A percentile compares a stretch with the other conserved stretches of the same genome.
Conservation (phyloP, 2,797 vertebrate species). For the Salmo trutta region DNA sequence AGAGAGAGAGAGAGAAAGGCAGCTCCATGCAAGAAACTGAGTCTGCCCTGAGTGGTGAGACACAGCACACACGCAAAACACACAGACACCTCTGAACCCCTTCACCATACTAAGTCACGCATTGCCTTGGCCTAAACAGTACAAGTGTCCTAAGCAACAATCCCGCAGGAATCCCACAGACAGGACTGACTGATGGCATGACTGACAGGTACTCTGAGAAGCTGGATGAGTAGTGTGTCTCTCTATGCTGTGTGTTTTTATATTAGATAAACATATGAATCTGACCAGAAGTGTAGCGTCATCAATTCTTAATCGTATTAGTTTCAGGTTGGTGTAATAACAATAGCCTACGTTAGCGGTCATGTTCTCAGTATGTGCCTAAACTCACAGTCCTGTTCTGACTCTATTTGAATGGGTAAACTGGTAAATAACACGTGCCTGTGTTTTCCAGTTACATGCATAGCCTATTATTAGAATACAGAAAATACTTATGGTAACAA, state of each 20-base stretch:
- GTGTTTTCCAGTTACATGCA: no score
- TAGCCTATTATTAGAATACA: neutral
- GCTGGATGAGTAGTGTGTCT: neutral
- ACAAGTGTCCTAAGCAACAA: neutral
- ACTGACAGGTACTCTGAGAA: neutral
- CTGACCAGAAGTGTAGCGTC: conserved; percentile 37
- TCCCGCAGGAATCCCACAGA: neutral
- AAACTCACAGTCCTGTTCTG: no score
- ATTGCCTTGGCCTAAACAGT: neutral
- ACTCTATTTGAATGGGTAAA: no score
- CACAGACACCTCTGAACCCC: neutral
- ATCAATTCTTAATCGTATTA: conserved; percentile 37
- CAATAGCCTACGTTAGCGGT: neutral
- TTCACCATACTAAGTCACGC: neutral
- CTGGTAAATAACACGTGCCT: no score
- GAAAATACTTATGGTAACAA: neutral
- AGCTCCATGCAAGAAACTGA: conserved; percentile 74
- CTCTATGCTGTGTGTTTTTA: neutral
- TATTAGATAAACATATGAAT: neutral
- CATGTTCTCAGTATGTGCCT: neutral
- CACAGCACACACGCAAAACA: neutral
- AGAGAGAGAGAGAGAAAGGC: conserved; percentile 70
- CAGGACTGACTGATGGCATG: neutral
- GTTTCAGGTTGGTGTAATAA: conserved; percentile 21
- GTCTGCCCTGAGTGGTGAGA: conserved; percentile 38